Conservation (phyloP, 2,888 invertebrate species). For the Acanthococcus lagerstroemiae region DNA sequence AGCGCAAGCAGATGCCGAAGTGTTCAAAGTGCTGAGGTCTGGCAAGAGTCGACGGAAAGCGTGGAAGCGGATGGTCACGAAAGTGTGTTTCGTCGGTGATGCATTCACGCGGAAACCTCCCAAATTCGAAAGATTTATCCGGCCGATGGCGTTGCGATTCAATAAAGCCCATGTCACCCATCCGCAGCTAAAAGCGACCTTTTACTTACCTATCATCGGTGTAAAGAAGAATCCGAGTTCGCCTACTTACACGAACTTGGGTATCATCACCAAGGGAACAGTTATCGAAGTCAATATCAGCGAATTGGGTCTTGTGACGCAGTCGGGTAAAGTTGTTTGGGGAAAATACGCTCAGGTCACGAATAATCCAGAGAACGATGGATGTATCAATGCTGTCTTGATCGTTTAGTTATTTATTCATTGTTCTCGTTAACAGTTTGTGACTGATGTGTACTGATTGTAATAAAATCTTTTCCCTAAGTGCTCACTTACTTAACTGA, state of each 20-base stretch:
- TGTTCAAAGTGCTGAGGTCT: slow-evolving; percentile 81
- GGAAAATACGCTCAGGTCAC: slow-evolving; percentile 99
- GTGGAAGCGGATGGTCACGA: slow-evolving; percentile 99
- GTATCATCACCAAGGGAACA: slow-evolving; percentile 98
- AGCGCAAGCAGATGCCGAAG: slow-evolving; percentile 93
- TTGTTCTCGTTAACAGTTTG: too few relatives aligned
- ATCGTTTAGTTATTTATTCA: slow-evolving; percentile 75
- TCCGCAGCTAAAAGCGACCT: slow-evolving; percentile 97
- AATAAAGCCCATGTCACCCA: slow-evolving; percentile 99
- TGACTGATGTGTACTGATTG: slow-evolving; percentile 1
- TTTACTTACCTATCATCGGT: slow-evolving; percentile 91
- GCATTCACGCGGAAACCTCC: slow-evolving; percentile 98
- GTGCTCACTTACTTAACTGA: too few relatives aligned
- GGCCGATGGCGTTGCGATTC: slow-evolving; percentile 93
- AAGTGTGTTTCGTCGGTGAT: slow-evolving; percentile 95
- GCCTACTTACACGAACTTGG: slow-evolving; percentile 90
- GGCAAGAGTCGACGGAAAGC: slow-evolving; percentile 91
- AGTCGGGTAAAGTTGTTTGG: slow-evolving; percentile 99
- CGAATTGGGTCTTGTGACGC: slow-evolving; percentile 95
- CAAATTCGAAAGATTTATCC: slow-evolving; percentile 95
- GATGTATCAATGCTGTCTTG: slow-evolving; percentile 96
- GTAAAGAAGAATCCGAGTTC: slow-evolving; percentile 99
- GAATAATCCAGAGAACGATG: slow-evolving; percentile 99
- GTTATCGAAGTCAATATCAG: slow-evolving; percentile 97
- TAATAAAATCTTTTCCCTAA: slow-evolving; percentile 6